Evolutionary conservation across 2,797 vertebrate genomes (phyloP), one percentile per base, ranked within the genome.

Genomic region (Gymnothorax javanicus): DNA sequence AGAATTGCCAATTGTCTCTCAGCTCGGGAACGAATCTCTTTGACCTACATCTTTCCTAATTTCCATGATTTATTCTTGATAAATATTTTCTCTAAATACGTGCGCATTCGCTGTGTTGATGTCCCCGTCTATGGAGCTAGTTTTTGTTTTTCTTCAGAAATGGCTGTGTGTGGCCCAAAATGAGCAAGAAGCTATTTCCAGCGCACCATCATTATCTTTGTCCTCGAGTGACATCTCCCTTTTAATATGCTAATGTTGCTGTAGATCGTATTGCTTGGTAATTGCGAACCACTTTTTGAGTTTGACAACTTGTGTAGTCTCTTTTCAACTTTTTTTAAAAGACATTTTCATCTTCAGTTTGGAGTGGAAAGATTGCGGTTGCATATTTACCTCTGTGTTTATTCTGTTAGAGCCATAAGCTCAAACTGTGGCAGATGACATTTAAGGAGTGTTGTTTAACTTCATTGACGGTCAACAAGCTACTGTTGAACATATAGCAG

Each of bases 191-290:
- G 93, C 92, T 90, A 94, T 94, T 94, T 94, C 91, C 90, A 93
- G 92, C 93, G 92, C 92, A 93, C 90, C 91, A 91, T 94, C 94
- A 95, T 95, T 95, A 94, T 94, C 93, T 90, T 90, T 89, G 91
- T 93, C 91, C 94, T 94, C 91, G 92, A 94, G 94, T 93, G 92
- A 91, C 92, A 87, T 92, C 94, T 93, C 92, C 92, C 94, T 94
- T 95, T 95, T 94, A 94, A 94, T 95, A 95, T 95, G 94, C 92
- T 94, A 95, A 95, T 95, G 91, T 85, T 0, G 89, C 91, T 92
- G 91, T 89, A 89, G 94, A 95, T 94, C 92, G 92, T 90, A 95
- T 94, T 93, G 93, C 91, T 90, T 92, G 91, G 93, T 95, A 94
- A 95, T 95, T 95, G 94, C 94, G 84, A 94, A 93, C 93, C 94